Base-by-base conservation (phyloP, 2,888 invertebrate species). In the Polydrusus cervinus region DNA sequence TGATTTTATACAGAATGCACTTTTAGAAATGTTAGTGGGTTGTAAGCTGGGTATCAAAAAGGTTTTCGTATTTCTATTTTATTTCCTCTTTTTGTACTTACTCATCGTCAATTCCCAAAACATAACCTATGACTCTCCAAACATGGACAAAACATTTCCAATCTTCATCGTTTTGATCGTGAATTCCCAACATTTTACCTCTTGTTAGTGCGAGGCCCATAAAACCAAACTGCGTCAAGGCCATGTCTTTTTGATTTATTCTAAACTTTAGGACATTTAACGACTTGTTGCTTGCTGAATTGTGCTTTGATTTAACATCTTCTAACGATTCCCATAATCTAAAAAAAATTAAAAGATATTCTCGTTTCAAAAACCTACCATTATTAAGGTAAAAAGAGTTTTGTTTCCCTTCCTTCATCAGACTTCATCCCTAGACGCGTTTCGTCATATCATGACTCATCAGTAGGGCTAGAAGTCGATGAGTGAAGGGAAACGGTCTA, bases 191-290 rank as follows among this genome's bases (percentile, higher is more conserved):
- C 70, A 89, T 86, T 71, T 92, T 89, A 0, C 92, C 90, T 65
- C 90, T 90, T 6, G 94, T 83, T 0, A 95, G 84, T 0, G 91
- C 88, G 79, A 92, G 92, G 0, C 96, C 97, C 83, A 97, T 90
- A 84, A 97, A 97, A 3, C 95, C 96, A 84, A 95, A 95, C 86
- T 95, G 95, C 0, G 97, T 96, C 10, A 97, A 85, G 0, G 93
- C 93, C 90, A 97, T 91, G 84, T 97, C 96, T 78, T 93, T 90
- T 85, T 97, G 97, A 0, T 93, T 92, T 43, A 96, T 92, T 45
- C 89, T 87, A 0, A 90, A 90, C 2, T 88, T 80, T 7, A 90
- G 87, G 0, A 87, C 87, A 11, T 87, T 84, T 9, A 83, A 83
- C 38, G 89, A 87, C 76, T 88, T 86, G 18, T 89, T 87, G 49